phyloP scores from a whole-genome alignment of 2,888 invertebrate genomes.

The Zaprionus lineosus region DNA sequence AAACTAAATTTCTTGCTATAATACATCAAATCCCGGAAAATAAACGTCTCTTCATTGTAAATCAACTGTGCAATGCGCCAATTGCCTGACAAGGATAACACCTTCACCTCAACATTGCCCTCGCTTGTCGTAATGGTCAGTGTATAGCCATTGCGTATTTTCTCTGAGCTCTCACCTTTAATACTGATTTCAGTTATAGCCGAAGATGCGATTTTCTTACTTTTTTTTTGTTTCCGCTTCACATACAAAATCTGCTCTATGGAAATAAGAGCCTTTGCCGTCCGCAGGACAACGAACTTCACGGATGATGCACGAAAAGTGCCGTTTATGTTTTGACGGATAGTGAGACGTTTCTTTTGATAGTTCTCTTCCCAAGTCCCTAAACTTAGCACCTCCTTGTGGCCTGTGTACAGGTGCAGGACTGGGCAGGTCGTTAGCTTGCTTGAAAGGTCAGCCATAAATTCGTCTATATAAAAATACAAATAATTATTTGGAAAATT shows the following conservation, averaged over 20 bases:
- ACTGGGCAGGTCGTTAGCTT: slow-evolving; percentile 32
- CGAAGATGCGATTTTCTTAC: too few species aligned
- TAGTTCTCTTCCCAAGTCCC: too few species aligned
- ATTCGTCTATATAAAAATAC: slow-evolving; percentile 23
- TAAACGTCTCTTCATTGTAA: not conserved
- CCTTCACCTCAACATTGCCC: slow-evolving; percentile 11
- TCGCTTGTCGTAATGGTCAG: not conserved
- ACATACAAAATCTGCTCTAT: too few species aligned
- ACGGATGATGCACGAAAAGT: too few species aligned
- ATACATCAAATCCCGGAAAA: slow-evolving; percentile 22
- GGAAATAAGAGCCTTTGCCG: too few species aligned
- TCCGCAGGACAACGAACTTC: too few species aligned
- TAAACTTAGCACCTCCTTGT: too few species aligned
- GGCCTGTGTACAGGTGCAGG: slow-evolving; percentile 56
- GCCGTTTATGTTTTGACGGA: too few species aligned
- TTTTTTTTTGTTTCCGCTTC: too few species aligned
- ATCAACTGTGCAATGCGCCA: slow-evolving; percentile 28
- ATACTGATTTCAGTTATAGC: too few species aligned
- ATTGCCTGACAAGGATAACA: slow-evolving; percentile 16
- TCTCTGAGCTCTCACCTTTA: too few species aligned
- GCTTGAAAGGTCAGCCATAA: slow-evolving; percentile 30
- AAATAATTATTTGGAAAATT: not conserved
- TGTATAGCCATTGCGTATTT: slow-evolving; percentile 7
- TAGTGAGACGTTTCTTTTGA: too few species aligned
- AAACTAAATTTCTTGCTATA: slow-evolving; percentile 38